Percentiles rank a stretch among this genome's conserved stretches.
These are phyloP conservation scores for Pristionchus maxplancki DNA, from an alignment of 2,888 invertebrate genomes.

Conservation along the genomic window DNA sequence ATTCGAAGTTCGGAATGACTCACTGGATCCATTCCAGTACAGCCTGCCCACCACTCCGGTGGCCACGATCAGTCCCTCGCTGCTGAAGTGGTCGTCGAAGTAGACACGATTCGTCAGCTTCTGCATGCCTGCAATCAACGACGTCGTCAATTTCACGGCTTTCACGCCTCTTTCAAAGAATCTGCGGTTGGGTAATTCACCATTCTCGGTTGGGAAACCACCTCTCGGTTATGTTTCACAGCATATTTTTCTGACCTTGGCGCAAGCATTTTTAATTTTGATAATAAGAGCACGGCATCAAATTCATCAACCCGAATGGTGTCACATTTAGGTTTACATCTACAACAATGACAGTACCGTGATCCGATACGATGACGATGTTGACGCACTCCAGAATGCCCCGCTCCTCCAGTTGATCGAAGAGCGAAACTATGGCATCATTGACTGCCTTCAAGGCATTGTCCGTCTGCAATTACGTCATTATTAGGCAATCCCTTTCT, in stretches of 20 bases:
- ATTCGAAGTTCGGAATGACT: too few species aligned
- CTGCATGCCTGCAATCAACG: conserved; percentile 46
- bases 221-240: too few species aligned
- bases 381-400: conserved; percentile 49
- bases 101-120: conserved; percentile 38
- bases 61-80: conserved; percentile 9
- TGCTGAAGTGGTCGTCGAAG: conserved; percentile 40
- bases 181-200: too few species aligned
- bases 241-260: too few species aligned
- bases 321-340: too few species aligned
- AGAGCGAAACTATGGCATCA: conserved; percentile 1
- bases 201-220: too few species aligned
- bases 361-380: conserved; percentile 44
- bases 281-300: too few species aligned
- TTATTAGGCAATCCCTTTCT: too few species aligned
- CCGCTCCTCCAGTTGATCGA: conserved; percentile 10
- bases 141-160: too few species aligned
- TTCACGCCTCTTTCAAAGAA: too few species aligned
- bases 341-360: conserved; percentile 20
- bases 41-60: conserved; percentile 34
- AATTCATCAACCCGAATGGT: too few species aligned
- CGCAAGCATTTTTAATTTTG: too few species aligned
- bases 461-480: neutral
- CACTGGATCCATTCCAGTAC: conserved; percentile 48
- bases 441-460: neutral